These are phyloP conservation scores for Prunella fulvescens DNA, from an alignment of 2,113 vertebrate species.

Conservation along the genomic window DNA sequence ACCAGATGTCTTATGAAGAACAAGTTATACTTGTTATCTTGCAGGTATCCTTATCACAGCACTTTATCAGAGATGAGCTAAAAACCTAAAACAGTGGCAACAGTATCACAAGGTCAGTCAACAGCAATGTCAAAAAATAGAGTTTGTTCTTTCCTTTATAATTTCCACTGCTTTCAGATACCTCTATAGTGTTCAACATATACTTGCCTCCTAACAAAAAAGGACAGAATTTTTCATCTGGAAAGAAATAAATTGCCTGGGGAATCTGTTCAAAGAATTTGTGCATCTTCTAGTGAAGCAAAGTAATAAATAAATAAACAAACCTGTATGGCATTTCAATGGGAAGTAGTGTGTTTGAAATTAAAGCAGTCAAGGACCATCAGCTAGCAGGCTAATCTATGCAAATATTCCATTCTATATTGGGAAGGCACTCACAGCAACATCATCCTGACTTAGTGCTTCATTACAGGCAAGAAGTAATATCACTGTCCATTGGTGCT, in stretches of 20 bases:
- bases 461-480: background rate
- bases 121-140: background rate
- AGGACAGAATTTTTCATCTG: background rate
- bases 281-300: background rate
- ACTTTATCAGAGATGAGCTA: background rate
- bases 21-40: background rate
- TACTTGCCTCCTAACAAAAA: background rate
- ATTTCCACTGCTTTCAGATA: background rate
- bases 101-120: background rate
- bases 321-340: background rate
- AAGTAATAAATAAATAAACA: background rate
- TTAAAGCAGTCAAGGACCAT: background rate
- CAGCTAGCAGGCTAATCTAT: background rate
- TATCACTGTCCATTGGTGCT: background rate
- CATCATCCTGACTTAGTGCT: background rate
- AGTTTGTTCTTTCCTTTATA: background rate
- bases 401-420: background rate
- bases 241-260: background rate
- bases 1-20: background rate
- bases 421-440: background rate
- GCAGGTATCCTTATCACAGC: background rate
- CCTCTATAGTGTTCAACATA: background rate
- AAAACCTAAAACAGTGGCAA: background rate
- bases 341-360: background rate
- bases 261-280: background rate